These are phyloP conservation scores for Oreochromis aureus DNA, from an alignment of 2,113 vertebrate species.

Conservation along the genomic window DNA sequence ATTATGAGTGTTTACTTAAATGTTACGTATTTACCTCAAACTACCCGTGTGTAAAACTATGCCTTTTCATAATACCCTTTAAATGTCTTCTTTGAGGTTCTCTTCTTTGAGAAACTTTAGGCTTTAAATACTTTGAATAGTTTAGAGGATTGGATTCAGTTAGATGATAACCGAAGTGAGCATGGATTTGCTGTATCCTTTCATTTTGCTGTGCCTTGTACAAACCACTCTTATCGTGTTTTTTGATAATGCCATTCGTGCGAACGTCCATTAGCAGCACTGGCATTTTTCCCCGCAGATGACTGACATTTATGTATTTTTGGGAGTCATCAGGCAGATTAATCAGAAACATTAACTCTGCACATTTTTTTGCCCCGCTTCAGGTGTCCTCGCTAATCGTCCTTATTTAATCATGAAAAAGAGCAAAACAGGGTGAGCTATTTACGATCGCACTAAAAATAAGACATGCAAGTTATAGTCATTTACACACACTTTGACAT, in stretches of 20 bases:
- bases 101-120: background rate
- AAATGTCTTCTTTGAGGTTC: background rate
- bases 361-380: conserved; percentile 4
- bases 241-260: background rate
- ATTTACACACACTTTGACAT: conserved; percentile 61
- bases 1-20: background rate
- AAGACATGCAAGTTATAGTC: conserved; percentile 21
- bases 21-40: background rate
- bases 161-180: background rate
- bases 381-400: conserved; percentile 49
- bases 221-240: background rate
- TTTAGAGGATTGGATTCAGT: background rate
- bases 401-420: conserved; percentile 38
- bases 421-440: background rate
- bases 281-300: conserved; percentile 35
- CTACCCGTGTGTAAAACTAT: background rate
- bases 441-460: conserved; percentile 10
- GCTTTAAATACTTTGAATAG: background rate
- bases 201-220: background rate
- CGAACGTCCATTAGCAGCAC: background rate
- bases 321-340: conserved; percentile 33
- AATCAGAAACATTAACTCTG: conserved; percentile 8
- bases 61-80: background rate
- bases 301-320: conserved; percentile 57
- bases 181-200: background rate